Percentiles rank a stretch among this genome's conserved stretches.
Conservation (phyloP, 2,888 invertebrate species). For the Megastigmus dorsalis region DNA sequence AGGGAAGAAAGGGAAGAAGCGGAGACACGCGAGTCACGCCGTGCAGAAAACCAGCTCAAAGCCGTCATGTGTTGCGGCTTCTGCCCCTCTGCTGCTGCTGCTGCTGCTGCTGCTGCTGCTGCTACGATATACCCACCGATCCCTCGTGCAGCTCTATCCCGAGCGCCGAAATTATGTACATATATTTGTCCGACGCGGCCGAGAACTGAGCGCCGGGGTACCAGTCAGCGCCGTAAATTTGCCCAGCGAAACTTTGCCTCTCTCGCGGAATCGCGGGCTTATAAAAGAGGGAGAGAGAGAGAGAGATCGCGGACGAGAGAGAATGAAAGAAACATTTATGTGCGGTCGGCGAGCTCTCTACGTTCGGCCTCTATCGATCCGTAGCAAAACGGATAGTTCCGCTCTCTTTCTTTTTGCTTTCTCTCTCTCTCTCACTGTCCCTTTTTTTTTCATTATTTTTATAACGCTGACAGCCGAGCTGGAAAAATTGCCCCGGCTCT, state of each 20-base stretch:
- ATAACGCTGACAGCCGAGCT: not conserved
- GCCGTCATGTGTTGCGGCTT: too few species aligned
- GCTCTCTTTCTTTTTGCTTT: too few species aligned
- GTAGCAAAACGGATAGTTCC: conserved; percentile 18
- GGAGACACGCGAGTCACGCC: conserved; percentile 41
- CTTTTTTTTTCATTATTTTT: not conserved
- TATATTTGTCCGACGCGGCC: conserved; percentile 17
- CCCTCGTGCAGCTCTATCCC: not conserved
- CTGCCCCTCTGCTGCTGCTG: too few species aligned
- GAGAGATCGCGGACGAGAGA: not conserved
- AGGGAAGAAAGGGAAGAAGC: too few species aligned
- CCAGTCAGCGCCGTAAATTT: conserved; percentile 20
- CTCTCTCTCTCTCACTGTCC: too few species aligned
- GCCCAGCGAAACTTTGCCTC: not conserved
- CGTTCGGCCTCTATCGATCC: conserved; percentile 17
- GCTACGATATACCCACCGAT: too few species aligned
- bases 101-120: too few species aligned
- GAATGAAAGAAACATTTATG: conserved; percentile 5
- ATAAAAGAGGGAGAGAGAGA: not conserved
- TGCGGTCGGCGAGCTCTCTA: conserved; percentile 6
- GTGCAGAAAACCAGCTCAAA: too few species aligned
- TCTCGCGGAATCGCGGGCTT: not conserved
- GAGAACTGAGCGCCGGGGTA: conserved; percentile 2
- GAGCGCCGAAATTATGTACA: conserved; percentile 40
- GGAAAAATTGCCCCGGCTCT: conserved; percentile 5